These are phyloP conservation scores for Sisor rabdophorus DNA, from an alignment of 2,113 vertebrate species.

Conservation along the genomic window DNA sequence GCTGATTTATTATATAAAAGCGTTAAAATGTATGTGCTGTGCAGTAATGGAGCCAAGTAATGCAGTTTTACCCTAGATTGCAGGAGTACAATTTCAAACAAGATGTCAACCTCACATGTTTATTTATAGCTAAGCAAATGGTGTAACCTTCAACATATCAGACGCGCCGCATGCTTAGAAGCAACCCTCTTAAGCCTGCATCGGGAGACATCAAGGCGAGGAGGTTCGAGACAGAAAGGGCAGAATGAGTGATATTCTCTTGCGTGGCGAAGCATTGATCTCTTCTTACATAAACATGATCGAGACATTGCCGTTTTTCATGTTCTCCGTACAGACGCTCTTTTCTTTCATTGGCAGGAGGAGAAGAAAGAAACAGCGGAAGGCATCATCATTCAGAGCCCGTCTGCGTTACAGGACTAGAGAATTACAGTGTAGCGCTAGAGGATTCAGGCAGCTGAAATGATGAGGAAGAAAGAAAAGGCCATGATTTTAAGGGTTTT, in stretches of 20 bases:
- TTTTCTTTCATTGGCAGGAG: neutral
- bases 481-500: no score
- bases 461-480: neutral
- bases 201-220: constrained; percentile 2
- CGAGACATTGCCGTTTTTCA: constrained; percentile 26
- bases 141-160: constrained; percentile 17
- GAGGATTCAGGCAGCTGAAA: neutral
- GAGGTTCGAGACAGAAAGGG: constrained; percentile 14
- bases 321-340: neutral
- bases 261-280: constrained; percentile 17
- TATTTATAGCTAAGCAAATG: constrained; percentile 7
- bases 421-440: neutral
- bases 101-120: neutral
- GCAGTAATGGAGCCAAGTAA: neutral
- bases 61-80: neutral
- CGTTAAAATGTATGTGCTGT: neutral
- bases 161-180: constrained; percentile 1
- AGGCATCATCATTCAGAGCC: neutral
- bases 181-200: neutral
- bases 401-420: neutral
- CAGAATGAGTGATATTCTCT: constrained; percentile 29
- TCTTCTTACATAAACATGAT: constrained; percentile 23
- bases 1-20: neutral
- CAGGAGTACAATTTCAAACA: constrained; percentile 2
- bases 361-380: neutral